phyloP scores from a whole-genome alignment of 2,113 vertebrate genomes.

The Paradisaea rubra region DNA sequence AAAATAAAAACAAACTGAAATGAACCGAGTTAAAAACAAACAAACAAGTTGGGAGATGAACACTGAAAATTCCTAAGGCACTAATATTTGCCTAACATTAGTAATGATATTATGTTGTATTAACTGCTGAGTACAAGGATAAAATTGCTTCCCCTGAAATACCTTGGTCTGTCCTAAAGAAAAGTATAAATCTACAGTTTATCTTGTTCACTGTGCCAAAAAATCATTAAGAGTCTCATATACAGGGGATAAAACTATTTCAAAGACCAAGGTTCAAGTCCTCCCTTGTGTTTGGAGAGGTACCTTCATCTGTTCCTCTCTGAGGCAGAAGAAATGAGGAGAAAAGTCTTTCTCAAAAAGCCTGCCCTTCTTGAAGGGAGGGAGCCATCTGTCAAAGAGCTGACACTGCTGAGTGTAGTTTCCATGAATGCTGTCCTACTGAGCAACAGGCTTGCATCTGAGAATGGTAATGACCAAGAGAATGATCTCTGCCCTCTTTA shows the following conservation, averaged over 20 bases:
- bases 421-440: neutral
- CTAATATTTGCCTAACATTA: neutral
- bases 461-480: neutral
- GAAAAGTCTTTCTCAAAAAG: neutral
- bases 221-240: neutral
- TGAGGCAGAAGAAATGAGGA: neutral
- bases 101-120: neutral
- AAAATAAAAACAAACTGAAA: too few relatives aligned
- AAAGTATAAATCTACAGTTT: neutral
- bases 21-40: neutral
- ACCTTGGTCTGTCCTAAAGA: neutral
- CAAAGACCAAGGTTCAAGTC: neutral
- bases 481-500: neutral
- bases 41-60: fast-evolving
- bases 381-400: neutral
- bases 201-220: neutral
- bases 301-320: neutral
- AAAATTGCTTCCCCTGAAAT: neutral
- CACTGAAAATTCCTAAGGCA: neutral
- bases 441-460: neutral
- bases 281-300: neutral
- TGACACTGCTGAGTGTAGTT: neutral
- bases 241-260: neutral
- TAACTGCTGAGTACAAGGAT: neutral
- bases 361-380: neutral